Conservation (phyloP, 2,113 vertebrate species). For the Copsychus sechellarum region DNA sequence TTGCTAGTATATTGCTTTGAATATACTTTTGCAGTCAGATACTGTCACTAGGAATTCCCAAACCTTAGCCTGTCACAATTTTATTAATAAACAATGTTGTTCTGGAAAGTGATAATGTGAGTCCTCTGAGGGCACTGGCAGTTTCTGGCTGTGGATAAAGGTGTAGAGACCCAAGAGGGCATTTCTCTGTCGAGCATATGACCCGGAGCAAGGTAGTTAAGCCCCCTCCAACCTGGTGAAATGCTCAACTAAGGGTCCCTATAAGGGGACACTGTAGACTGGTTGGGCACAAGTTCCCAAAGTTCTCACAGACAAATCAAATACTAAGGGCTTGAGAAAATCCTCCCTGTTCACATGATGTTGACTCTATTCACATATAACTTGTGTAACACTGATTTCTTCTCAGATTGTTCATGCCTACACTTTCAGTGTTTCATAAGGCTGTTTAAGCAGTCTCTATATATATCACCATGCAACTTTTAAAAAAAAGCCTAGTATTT, state of each 20-base stretch:
- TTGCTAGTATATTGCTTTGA: neutral
- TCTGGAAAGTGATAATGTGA: neutral
- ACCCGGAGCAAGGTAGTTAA: neutral
- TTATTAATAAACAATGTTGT: neutral
- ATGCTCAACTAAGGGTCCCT: neutral
- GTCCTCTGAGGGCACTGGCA: neutral
- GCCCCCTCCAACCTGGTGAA: neutral
- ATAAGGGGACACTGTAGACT: rapidly evolving
- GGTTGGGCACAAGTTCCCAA: neutral
- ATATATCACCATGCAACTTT: neutral
- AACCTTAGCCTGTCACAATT: neutral
- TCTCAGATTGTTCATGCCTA: neutral
- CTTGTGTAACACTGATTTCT: neutral
- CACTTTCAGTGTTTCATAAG: neutral
- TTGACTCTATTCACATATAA: neutral
- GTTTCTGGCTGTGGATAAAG: neutral
- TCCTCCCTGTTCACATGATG: neutral
- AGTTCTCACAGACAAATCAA: neutral
- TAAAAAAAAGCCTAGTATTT: neutral
- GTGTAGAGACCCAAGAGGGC: neutral
- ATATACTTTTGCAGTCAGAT: neutral
- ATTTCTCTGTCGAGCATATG: neutral
- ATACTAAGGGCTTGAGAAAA: neutral
- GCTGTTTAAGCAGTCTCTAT: neutral
- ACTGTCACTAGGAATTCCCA: neutral